phyloP scores from a whole-genome alignment of 1,140 invertebrate genomes.

The Trichonephila inaurata region DNA sequence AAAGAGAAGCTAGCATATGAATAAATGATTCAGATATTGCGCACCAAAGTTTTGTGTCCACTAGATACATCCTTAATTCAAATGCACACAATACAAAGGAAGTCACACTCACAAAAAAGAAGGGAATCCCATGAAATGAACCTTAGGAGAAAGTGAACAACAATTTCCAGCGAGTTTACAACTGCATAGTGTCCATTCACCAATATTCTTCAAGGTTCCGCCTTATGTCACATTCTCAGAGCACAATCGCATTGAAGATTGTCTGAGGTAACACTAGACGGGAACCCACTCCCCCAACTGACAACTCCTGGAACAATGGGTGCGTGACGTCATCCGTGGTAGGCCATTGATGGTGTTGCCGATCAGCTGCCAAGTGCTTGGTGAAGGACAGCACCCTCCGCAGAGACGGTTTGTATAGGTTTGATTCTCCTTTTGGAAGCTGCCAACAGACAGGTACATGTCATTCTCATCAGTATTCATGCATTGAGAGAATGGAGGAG shows the following conservation, averaged over 20 bases:
- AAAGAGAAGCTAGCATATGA: no score
- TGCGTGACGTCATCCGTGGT: conserved; percentile 36
- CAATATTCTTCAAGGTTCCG: neutral
- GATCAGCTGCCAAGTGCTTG: conserved; percentile 49
- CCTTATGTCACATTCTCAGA: neutral
- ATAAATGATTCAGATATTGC: no score
- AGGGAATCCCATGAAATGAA: neutral
- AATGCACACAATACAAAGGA: neutral
- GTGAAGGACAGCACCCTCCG: conserved; percentile 1
- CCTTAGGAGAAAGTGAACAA: conserved; percentile 29
- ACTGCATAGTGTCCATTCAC: conserved; percentile 6
- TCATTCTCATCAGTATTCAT: conserved; percentile 39
- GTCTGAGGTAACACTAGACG: conserved; percentile 38
- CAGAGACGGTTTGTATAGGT: neutral
- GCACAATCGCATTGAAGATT: conserved; percentile 12
- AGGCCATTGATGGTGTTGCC: conserved; percentile 43
- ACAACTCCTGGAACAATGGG: conserved; percentile 43
- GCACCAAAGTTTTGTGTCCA: no score
- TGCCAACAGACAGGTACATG: conserved; percentile 49
- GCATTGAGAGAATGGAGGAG: neutral
- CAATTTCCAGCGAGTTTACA: neutral
- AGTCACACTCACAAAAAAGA: neutral
- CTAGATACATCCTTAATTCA: neutral
- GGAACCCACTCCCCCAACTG: conserved; percentile 10
- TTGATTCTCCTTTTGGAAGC: neutral